A percentile compares a stretch with the other conserved stretches of the same genome.
These are phyloP conservation scores for Drosophila tripunctata DNA, from an alignment of 2,888 invertebrate species.

Conservation along the genomic window DNA sequence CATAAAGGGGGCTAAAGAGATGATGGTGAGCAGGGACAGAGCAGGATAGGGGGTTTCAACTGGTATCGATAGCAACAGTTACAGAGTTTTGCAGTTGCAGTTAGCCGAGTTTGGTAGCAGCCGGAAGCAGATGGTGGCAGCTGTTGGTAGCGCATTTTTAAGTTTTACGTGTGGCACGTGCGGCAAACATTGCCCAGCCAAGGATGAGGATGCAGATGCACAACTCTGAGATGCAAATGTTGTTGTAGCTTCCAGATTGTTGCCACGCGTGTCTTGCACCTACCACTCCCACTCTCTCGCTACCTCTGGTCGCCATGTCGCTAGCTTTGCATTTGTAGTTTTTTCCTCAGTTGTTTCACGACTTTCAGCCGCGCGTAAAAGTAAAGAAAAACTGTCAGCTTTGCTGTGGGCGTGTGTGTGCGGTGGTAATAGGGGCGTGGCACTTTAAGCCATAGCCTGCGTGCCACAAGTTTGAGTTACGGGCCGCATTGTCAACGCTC, in stretches of 20 bases:
- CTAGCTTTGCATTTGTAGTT: slow-evolving; percentile 1
- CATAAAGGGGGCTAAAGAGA: slow-evolving; percentile 29
- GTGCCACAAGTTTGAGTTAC: slow-evolving; percentile 49
- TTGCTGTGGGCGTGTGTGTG: slow-evolving; percentile 21
- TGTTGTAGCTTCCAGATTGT: slow-evolving; percentile 11
- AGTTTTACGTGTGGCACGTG: slow-evolving; percentile 81
- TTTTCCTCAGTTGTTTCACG: slow-evolving; percentile 44
- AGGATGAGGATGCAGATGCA: slow-evolving; percentile 53
- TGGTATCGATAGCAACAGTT: slow-evolving; percentile 75
- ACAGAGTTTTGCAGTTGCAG: slow-evolving; percentile 42
- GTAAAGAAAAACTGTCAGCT: slow-evolving; percentile 67
- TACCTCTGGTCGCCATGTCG: neutral
- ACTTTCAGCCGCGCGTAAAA: slow-evolving; percentile 63
- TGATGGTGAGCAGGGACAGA: neutral
- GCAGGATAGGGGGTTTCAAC: slow-evolving; percentile 23
- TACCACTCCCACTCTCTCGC: neutral
- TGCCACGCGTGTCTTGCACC: slow-evolving; percentile 49
- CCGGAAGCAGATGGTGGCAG: slow-evolving; percentile 60
- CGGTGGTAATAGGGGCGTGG: slow-evolving; percentile 5
- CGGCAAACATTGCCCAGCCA: slow-evolving; percentile 56
- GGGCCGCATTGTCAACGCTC: slow-evolving; percentile 52
- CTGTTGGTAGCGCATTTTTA: slow-evolving; percentile 74
- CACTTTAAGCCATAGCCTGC: slow-evolving; percentile 44
- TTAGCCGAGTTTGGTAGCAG: slow-evolving; percentile 51
- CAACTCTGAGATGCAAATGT: slow-evolving; percentile 57